phyloP scores from a whole-genome alignment of 2,113 vertebrate species.

The Triplophysa dalaica region DNA sequence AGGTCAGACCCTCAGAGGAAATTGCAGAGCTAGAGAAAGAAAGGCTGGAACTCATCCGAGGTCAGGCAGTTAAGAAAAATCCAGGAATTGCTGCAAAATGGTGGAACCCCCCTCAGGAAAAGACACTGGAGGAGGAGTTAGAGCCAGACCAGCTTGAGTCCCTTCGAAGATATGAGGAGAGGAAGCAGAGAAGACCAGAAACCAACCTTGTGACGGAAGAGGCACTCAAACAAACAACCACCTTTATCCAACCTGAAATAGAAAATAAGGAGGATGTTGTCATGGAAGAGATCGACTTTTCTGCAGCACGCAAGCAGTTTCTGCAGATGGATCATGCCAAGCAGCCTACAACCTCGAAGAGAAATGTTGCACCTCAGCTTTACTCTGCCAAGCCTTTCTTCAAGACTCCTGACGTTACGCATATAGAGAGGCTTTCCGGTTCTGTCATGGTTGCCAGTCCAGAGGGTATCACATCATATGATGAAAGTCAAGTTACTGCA shows the following conservation, averaged over 20 bases:
- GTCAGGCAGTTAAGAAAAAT: conserved; percentile 95
- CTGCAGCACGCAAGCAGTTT: conserved; percentile 89
- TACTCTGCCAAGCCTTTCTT: conserved; percentile 92
- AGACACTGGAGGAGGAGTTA: conserved; percentile 86
- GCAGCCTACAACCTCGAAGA: conserved; percentile 66
- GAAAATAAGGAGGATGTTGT: conserved; percentile 83
- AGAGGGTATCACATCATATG: conserved; percentile 54
- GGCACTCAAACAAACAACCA: conserved; percentile 57
- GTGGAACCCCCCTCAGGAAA: conserved; percentile 98
- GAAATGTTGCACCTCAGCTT: conserved; percentile 80
- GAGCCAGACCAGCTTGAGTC: conserved; percentile 90
- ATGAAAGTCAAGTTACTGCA: conserved; percentile 44
- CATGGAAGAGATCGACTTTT: conserved; percentile 93
- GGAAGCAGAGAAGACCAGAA: conserved; percentile 85
- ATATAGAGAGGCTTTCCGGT: conserved; percentile 63
- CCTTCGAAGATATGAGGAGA: conserved; percentile 90
- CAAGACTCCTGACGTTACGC: conserved; percentile 70
- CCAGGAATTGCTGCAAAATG: conserved; percentile 89
- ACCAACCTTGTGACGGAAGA: conserved; percentile 50
- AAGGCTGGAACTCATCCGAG: conserved; percentile 89
- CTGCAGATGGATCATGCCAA: conserved; percentile 80
- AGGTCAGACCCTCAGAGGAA: conserved; percentile 87
- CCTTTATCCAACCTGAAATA: conserved; percentile 61
- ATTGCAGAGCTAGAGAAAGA: conserved; percentile 92
- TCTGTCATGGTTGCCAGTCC: conserved; percentile 60